Base-by-base conservation (phyloP, 23 tunicate species). In the Clavelina lepadiformis region DNA sequence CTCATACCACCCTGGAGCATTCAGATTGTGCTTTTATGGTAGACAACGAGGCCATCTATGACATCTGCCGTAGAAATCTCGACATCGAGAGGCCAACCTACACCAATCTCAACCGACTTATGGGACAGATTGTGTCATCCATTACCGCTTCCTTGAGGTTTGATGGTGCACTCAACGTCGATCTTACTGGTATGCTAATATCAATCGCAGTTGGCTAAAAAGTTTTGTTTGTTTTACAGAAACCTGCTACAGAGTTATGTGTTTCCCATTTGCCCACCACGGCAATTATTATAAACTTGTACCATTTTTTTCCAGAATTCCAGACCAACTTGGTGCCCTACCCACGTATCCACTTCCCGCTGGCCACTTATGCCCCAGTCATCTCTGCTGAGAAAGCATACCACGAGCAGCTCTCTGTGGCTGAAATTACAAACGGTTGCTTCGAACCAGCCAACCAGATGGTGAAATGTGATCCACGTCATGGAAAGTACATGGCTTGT, bases 81-180 rank as follows among this genome's bases (percentile, higher is more conserved):
- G 30, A 46, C 27, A 57, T 80, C 13, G 87, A 80, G 13, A 52
- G 87, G 37, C 87, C 87, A 25, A 64, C 33, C 27, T 80, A 80
- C 37, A 6, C 72, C 33, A 80, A 80, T 38, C 65, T 80, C 19
- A 79, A 79, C 26, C 69, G 73, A 49, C 11, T 67, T 21, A 51
- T 67, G 8, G 64, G 63, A 2, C 83, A 77, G 31, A 51, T 81
- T n/a, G 88, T 81, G 44, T 81, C 88, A 6, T 81, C 88, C 2
- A 81, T 81, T 23, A 81, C 88, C 28, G 88, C 88, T 7, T 81
- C 88, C 15, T 33, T 81, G n/a, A 41, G 88, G n/a, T 81, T 81
- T 47, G 66, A 63, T 1, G 88, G 88, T 25, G 61, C 88, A 1
- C 88, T 81, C 19, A 81, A 81, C 73, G 88, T 81, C 32, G 88